Conservation (phyloP, 2,888 invertebrate genomes). For the Ceriagrion tenellum region DNA sequence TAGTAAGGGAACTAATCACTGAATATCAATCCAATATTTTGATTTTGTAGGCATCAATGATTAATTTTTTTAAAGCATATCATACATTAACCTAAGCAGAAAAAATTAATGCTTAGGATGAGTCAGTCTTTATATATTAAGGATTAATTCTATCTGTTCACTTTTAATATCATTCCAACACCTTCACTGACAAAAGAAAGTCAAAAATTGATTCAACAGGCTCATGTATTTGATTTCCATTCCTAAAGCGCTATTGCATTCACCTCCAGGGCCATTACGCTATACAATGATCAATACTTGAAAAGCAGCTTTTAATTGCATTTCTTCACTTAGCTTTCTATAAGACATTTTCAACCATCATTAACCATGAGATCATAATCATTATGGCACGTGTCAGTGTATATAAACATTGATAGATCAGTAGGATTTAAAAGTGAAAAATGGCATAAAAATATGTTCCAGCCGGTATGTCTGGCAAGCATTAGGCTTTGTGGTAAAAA, state of each 20-base stretch:
- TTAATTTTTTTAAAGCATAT: not conserved
- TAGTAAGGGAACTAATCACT: not conserved
- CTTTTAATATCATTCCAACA: not conserved
- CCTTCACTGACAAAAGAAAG: not conserved
- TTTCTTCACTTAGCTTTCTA: not conserved
- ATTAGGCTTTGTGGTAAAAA: slow-evolving; percentile 51
- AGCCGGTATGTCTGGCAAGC: slow-evolving; percentile 52
- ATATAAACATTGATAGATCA: not conserved
- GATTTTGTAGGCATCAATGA: not conserved
- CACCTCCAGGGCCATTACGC: not conserved
- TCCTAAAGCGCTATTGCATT: not conserved
- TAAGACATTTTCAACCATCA: slow-evolving; percentile 9
- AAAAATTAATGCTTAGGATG: not conserved
- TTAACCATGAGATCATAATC: slow-evolving; percentile 59
- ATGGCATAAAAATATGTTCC: slow-evolving; percentile 64
- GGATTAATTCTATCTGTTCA: not conserved
- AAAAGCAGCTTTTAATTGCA: slow-evolving; percentile 4
- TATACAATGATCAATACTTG: not conserved
- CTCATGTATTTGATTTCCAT: not conserved
- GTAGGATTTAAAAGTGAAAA: not conserved
- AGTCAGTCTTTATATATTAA: slow-evolving; percentile 11
- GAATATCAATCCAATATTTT: not conserved
- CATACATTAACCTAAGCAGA: not conserved
- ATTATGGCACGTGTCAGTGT: slow-evolving; percentile 39
- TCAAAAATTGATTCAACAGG: not conserved